phyloP scores from a whole-genome alignment of 2,113 vertebrate genomes.

The Catharus minimus region DNA sequence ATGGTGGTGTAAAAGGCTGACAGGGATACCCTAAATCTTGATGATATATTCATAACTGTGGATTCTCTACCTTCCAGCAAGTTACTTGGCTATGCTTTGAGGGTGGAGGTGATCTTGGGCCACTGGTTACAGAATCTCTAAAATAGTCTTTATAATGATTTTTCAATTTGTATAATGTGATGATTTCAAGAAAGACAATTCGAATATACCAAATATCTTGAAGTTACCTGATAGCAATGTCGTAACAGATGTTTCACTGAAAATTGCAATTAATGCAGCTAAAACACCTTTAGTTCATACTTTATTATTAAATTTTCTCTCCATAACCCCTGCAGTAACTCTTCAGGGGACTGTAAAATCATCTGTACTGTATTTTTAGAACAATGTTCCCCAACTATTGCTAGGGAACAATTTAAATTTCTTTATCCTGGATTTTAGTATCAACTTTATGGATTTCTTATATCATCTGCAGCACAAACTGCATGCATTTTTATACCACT shows the following conservation, averaged over 20 bases:
- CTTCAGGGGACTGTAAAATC: background rate
- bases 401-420: constrained; percentile 4
- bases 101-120: background rate
- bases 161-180: background rate
- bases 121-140: background rate
- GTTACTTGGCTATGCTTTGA: background rate
- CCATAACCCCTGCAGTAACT: background rate
- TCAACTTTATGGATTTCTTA: background rate
- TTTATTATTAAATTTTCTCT: background rate
- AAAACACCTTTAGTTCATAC: background rate
- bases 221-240: background rate
- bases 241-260: background rate
- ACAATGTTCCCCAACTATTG: background rate
- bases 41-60: background rate
- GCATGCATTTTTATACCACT: background rate
- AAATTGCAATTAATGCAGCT: background rate
- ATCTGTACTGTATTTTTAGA: background rate
- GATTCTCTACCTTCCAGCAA: background rate
- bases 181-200: background rate
- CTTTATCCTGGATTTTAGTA: background rate
- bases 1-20: background rate
- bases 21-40: background rate
- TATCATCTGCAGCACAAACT: background rate
- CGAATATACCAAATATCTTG: background rate
- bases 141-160: background rate